Conservation (phyloP, 2,888 invertebrate genomes). For the Tiphia femorata region DNA sequence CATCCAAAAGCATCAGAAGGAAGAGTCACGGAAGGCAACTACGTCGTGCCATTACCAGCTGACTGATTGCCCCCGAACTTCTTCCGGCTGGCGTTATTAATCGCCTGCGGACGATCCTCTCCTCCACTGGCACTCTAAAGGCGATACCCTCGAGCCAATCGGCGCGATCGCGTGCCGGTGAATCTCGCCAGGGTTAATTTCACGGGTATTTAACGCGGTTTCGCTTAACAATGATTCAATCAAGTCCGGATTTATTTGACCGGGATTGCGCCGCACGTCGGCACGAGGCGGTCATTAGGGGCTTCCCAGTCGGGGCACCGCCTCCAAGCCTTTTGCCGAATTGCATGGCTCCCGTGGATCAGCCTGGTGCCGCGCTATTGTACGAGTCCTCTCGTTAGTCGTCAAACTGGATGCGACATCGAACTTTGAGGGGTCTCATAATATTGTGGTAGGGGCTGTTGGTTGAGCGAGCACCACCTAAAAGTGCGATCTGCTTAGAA, state of each 20-base stretch:
- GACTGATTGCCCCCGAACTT: no score
- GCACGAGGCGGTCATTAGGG: conserved; percentile 57
- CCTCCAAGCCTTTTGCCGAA: conserved; percentile 42
- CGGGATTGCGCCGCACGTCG: conserved; percentile 42
- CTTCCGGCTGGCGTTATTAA: conserved; percentile 61
- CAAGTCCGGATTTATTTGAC: conserved; percentile 59
- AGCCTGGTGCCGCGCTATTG: conserved; percentile 10
- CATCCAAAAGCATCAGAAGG: no score
- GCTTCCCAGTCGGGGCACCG: conserved; percentile 42
- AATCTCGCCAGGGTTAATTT: conserved; percentile 61
- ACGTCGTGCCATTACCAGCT: no score
- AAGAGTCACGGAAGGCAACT: no score
- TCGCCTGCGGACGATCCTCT: conserved; percentile 40
- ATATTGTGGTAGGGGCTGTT: no score
- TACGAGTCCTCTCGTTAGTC: conserved; percentile 14
- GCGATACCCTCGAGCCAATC: conserved; percentile 55
- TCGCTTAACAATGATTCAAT: conserved; percentile 63
- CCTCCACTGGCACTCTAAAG: conserved; percentile 56
- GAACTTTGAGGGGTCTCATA: no score
- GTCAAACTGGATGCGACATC: no score
- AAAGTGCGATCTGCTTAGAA: no score
- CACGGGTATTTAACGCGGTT: conserved; percentile 66
- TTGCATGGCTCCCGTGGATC: conserved; percentile 17
- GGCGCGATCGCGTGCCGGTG: conserved; percentile 55
- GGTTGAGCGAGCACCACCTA: no score